Percentiles rank a stretch among this genome's conserved stretches.
These are phyloP conservation scores for Aythya baeri DNA, from an alignment of 2,113 vertebrate species.

Conservation along the genomic window DNA sequence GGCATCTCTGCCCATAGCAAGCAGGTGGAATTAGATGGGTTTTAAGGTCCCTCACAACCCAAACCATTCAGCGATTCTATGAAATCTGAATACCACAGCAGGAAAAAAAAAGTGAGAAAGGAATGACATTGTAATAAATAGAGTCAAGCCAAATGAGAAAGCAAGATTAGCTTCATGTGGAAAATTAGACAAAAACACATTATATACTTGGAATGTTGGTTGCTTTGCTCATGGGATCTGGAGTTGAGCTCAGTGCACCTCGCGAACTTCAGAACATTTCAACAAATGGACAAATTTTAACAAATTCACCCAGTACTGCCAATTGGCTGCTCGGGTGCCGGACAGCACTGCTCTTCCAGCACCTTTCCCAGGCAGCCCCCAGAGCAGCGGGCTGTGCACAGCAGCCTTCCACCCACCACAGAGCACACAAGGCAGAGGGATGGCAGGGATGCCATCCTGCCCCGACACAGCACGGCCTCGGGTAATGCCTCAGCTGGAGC, in stretches of 20 bases:
- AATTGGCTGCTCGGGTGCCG: background rate
- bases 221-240: background rate
- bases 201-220: background rate
- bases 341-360: background rate
- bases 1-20: too few relatives aligned
- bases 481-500: background rate
- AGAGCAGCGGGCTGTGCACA: background rate
- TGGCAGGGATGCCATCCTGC: background rate
- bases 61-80: too few relatives aligned
- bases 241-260: background rate
- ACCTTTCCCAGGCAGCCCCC: background rate
- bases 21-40: too few relatives aligned
- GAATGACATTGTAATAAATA: background rate
- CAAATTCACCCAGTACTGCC: background rate
- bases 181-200: background rate
- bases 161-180: background rate
- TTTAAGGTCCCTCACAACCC: too few relatives aligned
- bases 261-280: background rate
- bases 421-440: rapidly evolving
- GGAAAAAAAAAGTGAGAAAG: background rate
- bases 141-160: background rate
- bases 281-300: background rate
- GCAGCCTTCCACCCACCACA: background rate
- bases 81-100: background rate
- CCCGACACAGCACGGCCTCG: background rate